Conservation (phyloP, 2,113 vertebrate species). For the Gadus chalcogrammus region DNA sequence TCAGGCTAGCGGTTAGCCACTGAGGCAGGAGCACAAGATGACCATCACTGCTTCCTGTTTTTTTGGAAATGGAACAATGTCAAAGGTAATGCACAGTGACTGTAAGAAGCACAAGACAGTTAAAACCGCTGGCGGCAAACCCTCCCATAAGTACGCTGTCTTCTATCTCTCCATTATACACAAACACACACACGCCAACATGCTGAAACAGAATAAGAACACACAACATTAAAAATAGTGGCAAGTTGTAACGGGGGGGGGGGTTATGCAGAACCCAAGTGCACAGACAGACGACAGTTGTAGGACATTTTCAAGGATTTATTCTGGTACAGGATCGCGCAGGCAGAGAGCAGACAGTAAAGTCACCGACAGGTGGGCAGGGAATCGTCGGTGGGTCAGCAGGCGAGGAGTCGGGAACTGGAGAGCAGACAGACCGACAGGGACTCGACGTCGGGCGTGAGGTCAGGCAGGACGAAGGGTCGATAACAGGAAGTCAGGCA, state of each 20-base stretch:
- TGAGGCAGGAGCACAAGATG: conserved; percentile 62
- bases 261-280: too few species aligned
- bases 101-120: not conserved
- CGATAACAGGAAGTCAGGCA: too few species aligned
- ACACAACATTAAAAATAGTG: conserved; percentile 30
- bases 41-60: conserved; percentile 71
- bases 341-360: too few species aligned
- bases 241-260: not conserved
- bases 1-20: conserved; percentile 51
- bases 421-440: too few species aligned
- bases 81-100: conserved; percentile 51
- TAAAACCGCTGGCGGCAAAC: not conserved
- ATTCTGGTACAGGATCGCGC: too few species aligned
- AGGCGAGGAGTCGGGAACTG: too few species aligned
- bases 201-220: not conserved
- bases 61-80: conserved; percentile 67
- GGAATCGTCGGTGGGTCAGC: too few species aligned
- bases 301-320: too few species aligned
- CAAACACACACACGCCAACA: not conserved
- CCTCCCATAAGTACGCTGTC: conserved; percentile 20
- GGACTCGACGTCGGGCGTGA: too few species aligned
- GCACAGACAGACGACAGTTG: too few species aligned
- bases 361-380: too few species aligned
- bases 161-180: conserved; percentile 2
- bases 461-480: too few species aligned